Conservation (phyloP, 2,888 invertebrate genomes). For the Sinhomidia bicolor region DNA sequence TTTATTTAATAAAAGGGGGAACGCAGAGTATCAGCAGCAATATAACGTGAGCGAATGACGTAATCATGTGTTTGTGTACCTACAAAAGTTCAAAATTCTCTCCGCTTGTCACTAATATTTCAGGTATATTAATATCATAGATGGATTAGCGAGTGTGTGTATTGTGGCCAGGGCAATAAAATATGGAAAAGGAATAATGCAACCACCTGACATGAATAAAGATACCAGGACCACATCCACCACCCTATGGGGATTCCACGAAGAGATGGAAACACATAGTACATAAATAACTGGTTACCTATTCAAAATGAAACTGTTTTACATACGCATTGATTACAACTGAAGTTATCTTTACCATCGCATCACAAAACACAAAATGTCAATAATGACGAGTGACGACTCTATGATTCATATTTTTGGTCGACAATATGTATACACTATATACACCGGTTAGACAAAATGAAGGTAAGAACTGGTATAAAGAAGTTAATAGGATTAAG, state of each 20-base stretch:
- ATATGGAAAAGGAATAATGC: no score
- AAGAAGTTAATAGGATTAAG: slow-evolving; percentile 8
- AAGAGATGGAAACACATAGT: not conserved
- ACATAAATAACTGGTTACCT: not conserved
- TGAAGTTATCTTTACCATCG: not conserved
- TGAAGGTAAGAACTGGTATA: no score
- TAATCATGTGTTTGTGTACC: not conserved
- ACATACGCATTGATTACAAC: no score
- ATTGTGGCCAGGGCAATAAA: not conserved
- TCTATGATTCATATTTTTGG: not conserved
- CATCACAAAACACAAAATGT: not conserved
- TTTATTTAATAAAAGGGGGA: not conserved
- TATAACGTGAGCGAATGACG: not conserved
- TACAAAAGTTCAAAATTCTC: slow-evolving; percentile 14
- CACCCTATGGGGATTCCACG: no score
- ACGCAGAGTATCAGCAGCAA: not conserved
- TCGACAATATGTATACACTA: not conserved
- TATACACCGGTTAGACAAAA: no score
- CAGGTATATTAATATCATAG: not conserved
- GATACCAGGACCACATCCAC: no score
- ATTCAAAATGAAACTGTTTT: no score
- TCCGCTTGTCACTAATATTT: slow-evolving; percentile 39
- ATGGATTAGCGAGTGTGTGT: not conserved
- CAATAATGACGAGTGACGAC: slow-evolving; percentile 15
- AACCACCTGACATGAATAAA: no score